Base-by-base conservation (phyloP, 1,140 invertebrate species). In the Halictus rubicundus region DNA sequence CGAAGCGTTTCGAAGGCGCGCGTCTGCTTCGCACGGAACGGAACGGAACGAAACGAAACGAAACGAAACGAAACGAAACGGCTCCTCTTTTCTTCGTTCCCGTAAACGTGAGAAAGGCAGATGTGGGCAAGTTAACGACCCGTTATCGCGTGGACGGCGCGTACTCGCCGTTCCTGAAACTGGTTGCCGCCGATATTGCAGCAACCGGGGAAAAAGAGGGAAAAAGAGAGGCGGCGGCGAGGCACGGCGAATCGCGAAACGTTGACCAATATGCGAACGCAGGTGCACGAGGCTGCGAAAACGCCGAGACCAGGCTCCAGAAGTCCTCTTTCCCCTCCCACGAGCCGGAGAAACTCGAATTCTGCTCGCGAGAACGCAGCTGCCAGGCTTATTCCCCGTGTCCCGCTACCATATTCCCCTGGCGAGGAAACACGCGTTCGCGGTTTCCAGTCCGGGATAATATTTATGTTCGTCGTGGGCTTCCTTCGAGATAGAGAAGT, bases 111-210 rank as follows among this genome's bases (percentile, higher is more conserved):
- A 89, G 85, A 86, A 87, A 89, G 90, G 88, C 90, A 88, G 89
- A 91, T 90, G 89, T 90, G 86, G 87, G 78, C 84, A 90, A 90
- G 89, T 89, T 90, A 91, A 91, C 90, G 89, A 91, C 88, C 90
- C 86, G 89, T 90, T 91, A 91, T 90, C 90, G 88, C 84, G 71
- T 77, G 72, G 68, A 85, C 73, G 61, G 63, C 74, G 80, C 59
- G 49, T 65, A 82, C 65, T 42, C 66, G 80, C 39, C 66, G 37
- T 80, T 81, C 81, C 81, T 82, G 80, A 89, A 88, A 89, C 88
- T 89, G 84, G 88, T 89, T 89, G 80, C 73, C 80, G 86, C 80
- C 83, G 85, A 89, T 91, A 77, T 84, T 83, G 80, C 49, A 42
- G 61, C 52, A 54, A 57, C 10, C 42, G 10, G 14, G 42, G 42